phyloP scores from a whole-genome alignment of 2,888 invertebrate species.

The Aquatica leii region DNA sequence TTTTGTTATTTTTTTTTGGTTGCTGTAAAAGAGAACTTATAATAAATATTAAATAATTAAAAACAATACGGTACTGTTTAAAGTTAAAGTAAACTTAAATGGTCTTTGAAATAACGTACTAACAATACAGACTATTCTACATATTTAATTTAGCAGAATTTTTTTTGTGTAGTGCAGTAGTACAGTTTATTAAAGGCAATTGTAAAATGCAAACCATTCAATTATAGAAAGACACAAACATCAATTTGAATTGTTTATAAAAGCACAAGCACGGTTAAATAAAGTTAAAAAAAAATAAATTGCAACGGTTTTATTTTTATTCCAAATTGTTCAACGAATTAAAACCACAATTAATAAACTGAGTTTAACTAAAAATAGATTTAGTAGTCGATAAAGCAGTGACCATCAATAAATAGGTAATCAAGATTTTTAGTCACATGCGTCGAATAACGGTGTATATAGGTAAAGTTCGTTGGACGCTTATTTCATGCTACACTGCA shows the following conservation, averaged over 20 bases:
- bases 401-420: constrained; percentile 36
- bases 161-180: too few relatives aligned
- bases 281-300: background rate
- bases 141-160: too few relatives aligned
- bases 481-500: constrained; percentile 37
- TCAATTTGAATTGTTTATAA: background rate
- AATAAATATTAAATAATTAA: too few relatives aligned
- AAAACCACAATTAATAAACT: background rate
- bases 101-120: too few relatives aligned
- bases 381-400: constrained; percentile 16
- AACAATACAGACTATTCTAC: too few relatives aligned
- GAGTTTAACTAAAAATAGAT: background rate
- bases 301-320: background rate
- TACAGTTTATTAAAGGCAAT: too few relatives aligned
- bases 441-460: constrained; percentile 32
- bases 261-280: background rate
- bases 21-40: too few relatives aligned
- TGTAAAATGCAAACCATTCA: too few relatives aligned
- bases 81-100: too few relatives aligned
- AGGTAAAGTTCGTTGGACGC: constrained; percentile 33
- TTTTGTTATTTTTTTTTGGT: too few relatives aligned
- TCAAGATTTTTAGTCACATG: constrained; percentile 29
- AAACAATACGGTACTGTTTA: too few relatives aligned
- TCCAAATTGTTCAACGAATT: background rate
- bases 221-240: background rate